Evolutionary conservation across 1,140 invertebrate genomes (phyloP), one percentile per base, ranked within the genome.

Genomic region (Elymnias hypermnestra): DNA sequence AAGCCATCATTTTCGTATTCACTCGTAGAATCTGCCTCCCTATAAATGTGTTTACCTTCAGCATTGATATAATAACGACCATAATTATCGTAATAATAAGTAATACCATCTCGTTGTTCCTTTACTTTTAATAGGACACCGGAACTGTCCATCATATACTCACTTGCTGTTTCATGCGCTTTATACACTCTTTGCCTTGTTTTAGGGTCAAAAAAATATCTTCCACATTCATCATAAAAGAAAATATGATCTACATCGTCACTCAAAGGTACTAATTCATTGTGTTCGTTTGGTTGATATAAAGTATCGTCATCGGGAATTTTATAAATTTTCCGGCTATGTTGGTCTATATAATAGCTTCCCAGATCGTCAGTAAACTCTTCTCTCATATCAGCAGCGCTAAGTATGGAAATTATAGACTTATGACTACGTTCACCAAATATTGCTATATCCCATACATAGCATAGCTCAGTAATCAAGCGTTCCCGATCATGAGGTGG

Each of bases 1-100:
- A 83, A 65, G 3, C 71, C 82, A 64, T 85, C 82, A 47, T 74
- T 72, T 72, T 85, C 79, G 60, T 81, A 85, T 62, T 85, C 82
- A 63, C 77, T 83, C 13, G 55, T 28, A 38, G 72, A 31, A 47
- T 78, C 79, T 26, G 31, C 50, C 18, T 85, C 82, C n/a, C 70
- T 54, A 53, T 85, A 85, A 59, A 85, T 74, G 54, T 74, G 69
- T 58, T 82, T 78, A 21, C 73, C 75, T 33, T 78, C 65, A 7
- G 43, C 41, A 28, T 82, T 72, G 12, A 82, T 63, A 47, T 75
- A 82, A 57, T 82, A 83, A 10, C 78, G 68, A 18, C 82, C 82
- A 44, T 63, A 83, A 42, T 64, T 76, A 55, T 85, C 78, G 48
- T 77, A 85, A 51, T 67, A 76, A 51, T 64, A 85, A 9, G 37